These are phyloP conservation scores for Chaitophorus viminalis DNA, from an alignment of 2,888 invertebrate genomes.

Conservation along the genomic window DNA sequence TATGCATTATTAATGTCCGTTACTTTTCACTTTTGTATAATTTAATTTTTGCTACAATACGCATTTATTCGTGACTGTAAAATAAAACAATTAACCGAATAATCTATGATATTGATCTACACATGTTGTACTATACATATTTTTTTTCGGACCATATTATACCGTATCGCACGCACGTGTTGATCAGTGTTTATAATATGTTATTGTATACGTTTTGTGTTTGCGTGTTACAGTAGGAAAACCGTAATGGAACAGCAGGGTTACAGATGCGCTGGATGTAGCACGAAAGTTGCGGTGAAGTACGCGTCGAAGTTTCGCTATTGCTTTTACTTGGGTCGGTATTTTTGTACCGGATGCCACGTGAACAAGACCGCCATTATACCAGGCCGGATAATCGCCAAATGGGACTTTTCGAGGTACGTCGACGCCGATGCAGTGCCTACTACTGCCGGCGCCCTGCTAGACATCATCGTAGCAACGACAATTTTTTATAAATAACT, in stretches of 20 bases:
- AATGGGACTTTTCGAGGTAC: constrained; percentile 75
- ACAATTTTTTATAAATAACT: no score
- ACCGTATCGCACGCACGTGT: no score
- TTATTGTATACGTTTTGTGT: constrained; percentile 50
- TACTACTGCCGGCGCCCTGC: no score
- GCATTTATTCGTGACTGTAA: no score
- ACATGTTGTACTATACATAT: no score
- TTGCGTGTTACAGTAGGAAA: constrained; percentile 71
- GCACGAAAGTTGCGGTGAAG: constrained; percentile 79
- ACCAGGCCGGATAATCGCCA: constrained; percentile 75
- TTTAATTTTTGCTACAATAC: no score
- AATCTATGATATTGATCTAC: no score
- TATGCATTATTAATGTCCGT: no score
- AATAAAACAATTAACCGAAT: no score
- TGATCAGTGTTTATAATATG: background rate
- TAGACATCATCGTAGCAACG: no score
- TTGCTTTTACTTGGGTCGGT: constrained; percentile 85
- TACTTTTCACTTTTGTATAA: no score
- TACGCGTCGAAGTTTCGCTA: constrained; percentile 81
- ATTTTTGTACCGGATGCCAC: constrained; percentile 89
- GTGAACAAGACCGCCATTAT: constrained; percentile 79
- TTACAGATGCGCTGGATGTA: constrained; percentile 85
- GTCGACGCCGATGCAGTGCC: constrained; percentile 63
- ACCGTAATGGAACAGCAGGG: constrained; percentile 78
- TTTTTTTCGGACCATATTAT: no score